phyloP scores from a whole-genome alignment of 2,888 invertebrate species.

The Brachynemurus nebulosus region DNA sequence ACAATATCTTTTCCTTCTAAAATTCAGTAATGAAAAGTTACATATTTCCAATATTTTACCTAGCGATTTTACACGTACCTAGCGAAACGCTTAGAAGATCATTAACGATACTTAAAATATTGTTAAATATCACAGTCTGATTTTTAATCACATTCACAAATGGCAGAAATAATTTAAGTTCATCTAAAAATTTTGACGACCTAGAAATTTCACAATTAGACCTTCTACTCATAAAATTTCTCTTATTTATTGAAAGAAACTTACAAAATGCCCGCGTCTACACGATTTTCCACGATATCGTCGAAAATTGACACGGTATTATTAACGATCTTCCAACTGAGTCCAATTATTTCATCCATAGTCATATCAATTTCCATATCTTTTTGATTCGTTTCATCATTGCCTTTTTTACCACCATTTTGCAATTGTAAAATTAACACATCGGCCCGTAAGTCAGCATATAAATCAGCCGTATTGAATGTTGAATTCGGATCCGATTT shows the following conservation, averaged over 20 bases:
- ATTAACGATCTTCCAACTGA: slow-evolving; percentile 2
- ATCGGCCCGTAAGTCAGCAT: not conserved
- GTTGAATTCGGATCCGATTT: not conserved
- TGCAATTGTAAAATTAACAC: slow-evolving; percentile 4
- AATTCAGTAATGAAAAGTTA: not conserved
- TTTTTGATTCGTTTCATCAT: not conserved
- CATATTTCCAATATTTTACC: not conserved
- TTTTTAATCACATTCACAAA: slow-evolving; percentile 16
- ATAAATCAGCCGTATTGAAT: not conserved
- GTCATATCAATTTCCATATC: not conserved
- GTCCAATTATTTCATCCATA: not conserved
- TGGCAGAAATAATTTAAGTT: slow-evolving; percentile 8
- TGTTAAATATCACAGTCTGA: slow-evolving; percentile 1
- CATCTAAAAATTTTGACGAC: no score
- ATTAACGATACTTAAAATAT: slow-evolving; percentile 6
- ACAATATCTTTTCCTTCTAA: slow-evolving; percentile 29
- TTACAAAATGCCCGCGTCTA: slow-evolving; percentile 1
- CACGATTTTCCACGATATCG: slow-evolving; percentile 1
- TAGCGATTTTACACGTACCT: slow-evolving; percentile 1
- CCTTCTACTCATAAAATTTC: not conserved
- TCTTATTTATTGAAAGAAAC: not conserved
- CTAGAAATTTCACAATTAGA: not conserved
- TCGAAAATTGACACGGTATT: slow-evolving; percentile 1
- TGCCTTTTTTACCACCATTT: not conserved
- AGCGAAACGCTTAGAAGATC: slow-evolving; percentile 3